These are phyloP conservation scores for Scaptomyza cyrtandrae DNA, from an alignment of 2,888 invertebrate genomes.

Conservation along the genomic window DNA sequence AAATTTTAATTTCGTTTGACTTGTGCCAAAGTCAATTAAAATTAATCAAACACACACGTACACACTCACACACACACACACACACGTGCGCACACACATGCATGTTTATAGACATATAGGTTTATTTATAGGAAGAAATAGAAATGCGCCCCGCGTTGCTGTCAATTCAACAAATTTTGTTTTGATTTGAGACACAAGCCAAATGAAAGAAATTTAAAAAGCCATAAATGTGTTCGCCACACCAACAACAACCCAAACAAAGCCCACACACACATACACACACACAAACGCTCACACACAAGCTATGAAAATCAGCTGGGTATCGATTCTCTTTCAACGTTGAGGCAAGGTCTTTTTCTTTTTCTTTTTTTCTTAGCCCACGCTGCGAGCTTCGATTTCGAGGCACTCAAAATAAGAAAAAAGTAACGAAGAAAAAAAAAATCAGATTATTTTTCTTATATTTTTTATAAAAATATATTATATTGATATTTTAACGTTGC, in stretches of 20 bases:
- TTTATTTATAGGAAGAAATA: not conserved
- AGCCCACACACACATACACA: slow-evolving; percentile 38
- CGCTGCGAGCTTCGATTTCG: slow-evolving; percentile 55
- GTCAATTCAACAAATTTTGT: slow-evolving; percentile 67
- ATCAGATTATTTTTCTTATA: slow-evolving; percentile 31
- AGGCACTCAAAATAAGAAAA: slow-evolving; percentile 10
- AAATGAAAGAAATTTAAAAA: slow-evolving; percentile 54
- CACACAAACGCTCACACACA: slow-evolving; percentile 9
- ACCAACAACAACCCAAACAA: slow-evolving; percentile 24
- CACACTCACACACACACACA: slow-evolving; percentile 5
- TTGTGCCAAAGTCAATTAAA: slow-evolving; percentile 74
- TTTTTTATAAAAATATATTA: slow-evolving; percentile 15
- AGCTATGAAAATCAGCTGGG: slow-evolving; percentile 25
- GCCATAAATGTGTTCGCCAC: slow-evolving; percentile 58
- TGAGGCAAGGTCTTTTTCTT: slow-evolving; percentile 36
- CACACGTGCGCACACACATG: not conserved
- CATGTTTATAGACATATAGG: no score
- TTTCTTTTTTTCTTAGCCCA: slow-evolving; percentile 40
- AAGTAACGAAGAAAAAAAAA: slow-evolving; percentile 21
- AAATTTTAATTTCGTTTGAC: slow-evolving; percentile 52
- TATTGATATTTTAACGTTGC: slow-evolving; percentile 4
- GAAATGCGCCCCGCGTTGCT: slow-evolving; percentile 55
- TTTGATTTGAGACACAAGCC: slow-evolving; percentile 77
- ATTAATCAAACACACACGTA: slow-evolving; percentile 40
- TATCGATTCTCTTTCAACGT: slow-evolving; percentile 56